These are phyloP conservation scores for Syngnathus floridae DNA, from an alignment of 2,113 vertebrate species.

Conservation along the genomic window DNA sequence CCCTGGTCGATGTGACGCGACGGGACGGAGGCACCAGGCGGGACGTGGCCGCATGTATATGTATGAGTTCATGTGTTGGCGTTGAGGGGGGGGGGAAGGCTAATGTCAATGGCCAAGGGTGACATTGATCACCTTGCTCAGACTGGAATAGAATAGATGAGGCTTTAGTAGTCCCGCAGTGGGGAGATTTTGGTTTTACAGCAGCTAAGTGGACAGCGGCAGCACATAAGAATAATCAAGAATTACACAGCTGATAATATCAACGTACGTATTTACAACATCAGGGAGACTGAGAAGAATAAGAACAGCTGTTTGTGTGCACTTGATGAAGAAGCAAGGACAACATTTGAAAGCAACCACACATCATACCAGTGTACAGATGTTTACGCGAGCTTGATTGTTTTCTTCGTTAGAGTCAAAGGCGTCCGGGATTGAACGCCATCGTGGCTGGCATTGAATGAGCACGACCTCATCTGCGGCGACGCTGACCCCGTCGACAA, in stretches of 20 bases:
- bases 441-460: constrained; percentile 23
- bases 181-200: background rate
- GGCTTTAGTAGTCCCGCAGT: background rate
- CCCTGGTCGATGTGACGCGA: constrained; percentile 74
- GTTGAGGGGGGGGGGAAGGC: constrained; percentile 24
- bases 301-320: background rate
- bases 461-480: constrained; percentile 59
- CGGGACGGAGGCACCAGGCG: constrained; percentile 66
- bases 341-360: background rate
- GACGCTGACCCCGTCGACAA: constrained; percentile 57
- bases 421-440: constrained; percentile 24
- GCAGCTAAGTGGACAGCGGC: background rate
- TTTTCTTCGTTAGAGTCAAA: constrained; percentile 8
- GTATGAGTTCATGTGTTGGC: constrained; percentile 48
- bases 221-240: background rate
- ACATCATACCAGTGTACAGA: constrained; percentile 10
- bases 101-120: constrained; percentile 40
- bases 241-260: background rate
- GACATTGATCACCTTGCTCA: constrained; percentile 41
- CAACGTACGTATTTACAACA: background rate
- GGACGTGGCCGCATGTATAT: constrained; percentile 50
- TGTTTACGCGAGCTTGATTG: background rate
- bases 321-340: background rate
- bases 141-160: background rate
- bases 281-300: background rate